Base-by-base conservation (phyloP, 2,797 vertebrate species). In the Syngnathus rostellatus region DNA sequence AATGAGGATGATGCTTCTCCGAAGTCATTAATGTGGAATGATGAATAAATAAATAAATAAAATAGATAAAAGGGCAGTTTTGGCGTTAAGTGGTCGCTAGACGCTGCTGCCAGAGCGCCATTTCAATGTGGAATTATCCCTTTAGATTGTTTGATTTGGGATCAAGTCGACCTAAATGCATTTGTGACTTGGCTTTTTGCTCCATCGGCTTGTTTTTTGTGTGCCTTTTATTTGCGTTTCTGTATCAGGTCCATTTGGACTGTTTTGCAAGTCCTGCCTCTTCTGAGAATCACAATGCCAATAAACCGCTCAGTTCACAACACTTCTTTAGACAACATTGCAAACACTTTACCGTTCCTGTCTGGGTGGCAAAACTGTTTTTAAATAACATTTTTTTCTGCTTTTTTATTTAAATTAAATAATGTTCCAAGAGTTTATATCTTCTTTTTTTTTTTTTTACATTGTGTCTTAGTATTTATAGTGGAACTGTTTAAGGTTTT, bases 1-100 rank as follows among this genome's bases (percentile, higher is more conserved):
- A 82, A 83, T 77, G 75, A 85, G 83, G 81, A 81, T 85, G 73
- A 79, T 68, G 75, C 69, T 72, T 77, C 41, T 59, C 37, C 37
- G 69, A 71, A 81, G 73, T 65, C 65, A 43, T 81, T 88, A 85
- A 72, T 51, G 70, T 75, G n/a, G 38, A 69, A 64, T 25, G 17
- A 54, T n/a, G 10, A 12, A 12, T 69, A 60, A 19, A 43, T 46
- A 16, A 65, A 79, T 77, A 75, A 46, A 45, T 7, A 16, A 62
- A 61, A 61, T 21, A 41, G 57, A 21, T 59, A 14, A 54, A 54
- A 54, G 21, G 53, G 6, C 41, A 5, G 12, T 71, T 58, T 65
- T 71, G 55, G 63, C 75, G 81, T 65, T 75, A 79, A 88, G 80
- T 82, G 74, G 73, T 82, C 72, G 39, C 50, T 53, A 31, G 66